Conservation (phyloP, 2,888 invertebrate genomes). For the Drosophila imparisetae region DNA sequence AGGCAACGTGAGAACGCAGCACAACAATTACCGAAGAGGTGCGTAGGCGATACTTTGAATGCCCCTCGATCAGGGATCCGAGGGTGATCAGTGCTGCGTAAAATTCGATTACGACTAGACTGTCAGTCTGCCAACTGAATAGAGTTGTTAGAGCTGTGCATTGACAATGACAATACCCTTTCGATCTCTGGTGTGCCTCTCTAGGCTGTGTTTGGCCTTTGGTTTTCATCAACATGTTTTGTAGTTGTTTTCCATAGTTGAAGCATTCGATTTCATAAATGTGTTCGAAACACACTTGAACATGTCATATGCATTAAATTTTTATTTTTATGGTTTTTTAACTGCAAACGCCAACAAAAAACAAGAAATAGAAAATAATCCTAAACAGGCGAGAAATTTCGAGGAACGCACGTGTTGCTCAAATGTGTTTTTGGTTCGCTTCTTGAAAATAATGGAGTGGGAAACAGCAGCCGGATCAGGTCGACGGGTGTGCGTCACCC, state of each 20-base stretch:
- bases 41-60: conserved; percentile 49
- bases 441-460: conserved; percentile 50
- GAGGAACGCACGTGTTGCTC: conserved; percentile 76
- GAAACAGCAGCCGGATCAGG: conserved; percentile 26
- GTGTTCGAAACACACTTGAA: conserved; percentile 53
- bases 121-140: conserved; percentile 45
- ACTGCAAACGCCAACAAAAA: conserved; percentile 60
- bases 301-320: conserved; percentile 61
- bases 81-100: conserved; percentile 55
- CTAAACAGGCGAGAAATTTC: conserved; percentile 51
- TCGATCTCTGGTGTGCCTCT: background rate
- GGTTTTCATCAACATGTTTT: background rate
- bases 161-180: background rate
- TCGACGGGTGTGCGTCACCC: conserved; percentile 61
- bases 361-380: background rate
- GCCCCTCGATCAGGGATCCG: background rate
- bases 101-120: conserved; percentile 51
- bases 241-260: conserved; percentile 29
- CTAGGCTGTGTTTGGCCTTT: background rate
- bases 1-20: conserved; percentile 56
- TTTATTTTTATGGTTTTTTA: conserved; percentile 54
- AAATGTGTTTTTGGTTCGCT: conserved; percentile 59
- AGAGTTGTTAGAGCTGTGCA: conserved; percentile 31
- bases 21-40: conserved; percentile 45
- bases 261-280: conserved; percentile 59